phyloP scores from a whole-genome alignment of 2,797 vertebrate genomes.

The Linurgus olivaceus region DNA sequence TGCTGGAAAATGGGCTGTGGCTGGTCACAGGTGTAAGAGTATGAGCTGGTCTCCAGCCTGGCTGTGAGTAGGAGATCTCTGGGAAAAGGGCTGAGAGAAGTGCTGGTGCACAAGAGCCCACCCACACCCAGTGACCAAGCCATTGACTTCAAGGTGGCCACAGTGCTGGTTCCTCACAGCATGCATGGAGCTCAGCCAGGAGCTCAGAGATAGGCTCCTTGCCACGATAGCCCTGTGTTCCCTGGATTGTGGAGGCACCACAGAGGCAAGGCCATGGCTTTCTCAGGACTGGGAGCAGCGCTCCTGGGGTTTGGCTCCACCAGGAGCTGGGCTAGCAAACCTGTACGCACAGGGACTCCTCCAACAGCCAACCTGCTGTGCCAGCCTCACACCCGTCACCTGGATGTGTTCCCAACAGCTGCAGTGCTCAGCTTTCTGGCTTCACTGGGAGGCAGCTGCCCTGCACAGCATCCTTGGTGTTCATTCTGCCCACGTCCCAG shows the following conservation, averaged over 20 bases:
- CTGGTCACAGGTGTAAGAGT: background rate
- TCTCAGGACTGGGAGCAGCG: slow-evolving; percentile 48
- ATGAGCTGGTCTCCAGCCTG: background rate
- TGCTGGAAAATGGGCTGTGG: background rate
- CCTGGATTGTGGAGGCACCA: background rate
- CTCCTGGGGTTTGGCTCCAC: slow-evolving; percentile 27
- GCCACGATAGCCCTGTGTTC: background rate
- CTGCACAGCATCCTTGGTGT: background rate
- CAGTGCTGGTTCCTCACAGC: background rate
- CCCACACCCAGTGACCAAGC: background rate
- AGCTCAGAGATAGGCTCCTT: background rate
- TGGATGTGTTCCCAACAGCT: background rate
- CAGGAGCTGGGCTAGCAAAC: background rate
- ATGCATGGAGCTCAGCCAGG: background rate
- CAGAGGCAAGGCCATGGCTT: background rate
- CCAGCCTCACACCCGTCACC: background rate
- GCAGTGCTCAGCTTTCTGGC: background rate
- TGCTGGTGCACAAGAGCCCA: background rate
- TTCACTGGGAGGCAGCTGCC: background rate
- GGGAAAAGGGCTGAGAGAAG: background rate
- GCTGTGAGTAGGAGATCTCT: background rate
- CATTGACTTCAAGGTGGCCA: background rate
- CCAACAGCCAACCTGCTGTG: background rate
- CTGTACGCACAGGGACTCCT: slow-evolving; percentile 10
- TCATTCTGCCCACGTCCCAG: background rate